These are phyloP conservation scores for Indri indri DNA, from an alignment of 2,113 vertebrate species.

Conservation along the genomic window DNA sequence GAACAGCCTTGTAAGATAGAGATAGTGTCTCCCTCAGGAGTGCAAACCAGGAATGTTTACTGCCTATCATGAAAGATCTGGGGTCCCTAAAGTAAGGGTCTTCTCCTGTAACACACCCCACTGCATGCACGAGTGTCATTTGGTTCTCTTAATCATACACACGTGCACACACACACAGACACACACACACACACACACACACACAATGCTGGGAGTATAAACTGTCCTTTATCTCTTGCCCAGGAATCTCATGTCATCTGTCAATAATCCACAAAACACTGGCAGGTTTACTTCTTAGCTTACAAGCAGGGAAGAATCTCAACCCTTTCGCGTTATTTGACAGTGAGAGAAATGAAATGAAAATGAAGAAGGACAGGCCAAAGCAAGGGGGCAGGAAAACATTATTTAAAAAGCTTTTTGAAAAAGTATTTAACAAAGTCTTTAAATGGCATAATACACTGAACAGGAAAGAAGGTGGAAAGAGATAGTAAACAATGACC, in stretches of 20 bases:
- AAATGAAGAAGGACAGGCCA: not conserved
- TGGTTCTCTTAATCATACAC: not conserved
- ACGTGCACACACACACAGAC: too few relatives aligned
- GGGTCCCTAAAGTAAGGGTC: not conserved
- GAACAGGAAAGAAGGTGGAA: not conserved
- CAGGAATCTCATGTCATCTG: not conserved
- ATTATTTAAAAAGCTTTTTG: not conserved
- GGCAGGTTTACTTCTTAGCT: not conserved
- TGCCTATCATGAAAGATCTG: not conserved
- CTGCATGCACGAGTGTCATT: not conserved
- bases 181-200: too few relatives aligned
- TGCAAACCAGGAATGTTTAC: not conserved
- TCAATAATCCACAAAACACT: not conserved
- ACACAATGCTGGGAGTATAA: not conserved
- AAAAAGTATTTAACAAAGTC: not conserved
- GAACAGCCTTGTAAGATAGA: not conserved
- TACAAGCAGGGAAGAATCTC: not conserved
- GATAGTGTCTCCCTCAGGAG: not conserved
- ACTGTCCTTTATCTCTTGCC: not conserved
- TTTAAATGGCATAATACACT: not conserved
- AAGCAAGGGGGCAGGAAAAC: not conserved
- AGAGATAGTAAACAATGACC: not conserved
- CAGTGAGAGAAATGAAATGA: not conserved
- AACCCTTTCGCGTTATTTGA: not conserved
- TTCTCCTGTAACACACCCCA: not conserved